Percentiles rank a stretch among this genome's conserved stretches.
Evolutionary conservation across 1,140 invertebrate genomes (phyloP).

Genomic region (Wiebesia pumilae): DNA sequence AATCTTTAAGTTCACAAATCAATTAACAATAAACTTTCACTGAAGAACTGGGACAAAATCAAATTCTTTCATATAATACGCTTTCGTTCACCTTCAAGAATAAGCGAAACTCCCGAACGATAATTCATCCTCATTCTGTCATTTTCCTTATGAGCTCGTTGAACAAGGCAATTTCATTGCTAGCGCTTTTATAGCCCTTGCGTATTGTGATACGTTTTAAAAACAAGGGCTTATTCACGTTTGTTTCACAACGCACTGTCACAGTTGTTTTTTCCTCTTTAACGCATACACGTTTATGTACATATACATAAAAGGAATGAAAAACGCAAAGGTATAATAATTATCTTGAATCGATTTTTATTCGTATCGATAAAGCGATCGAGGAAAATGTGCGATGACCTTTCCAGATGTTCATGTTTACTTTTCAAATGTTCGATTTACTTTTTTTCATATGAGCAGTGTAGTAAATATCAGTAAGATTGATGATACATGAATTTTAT

Average conservation of each 20-base stretch:
- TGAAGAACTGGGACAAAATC: background rate
- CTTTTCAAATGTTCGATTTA: background rate
- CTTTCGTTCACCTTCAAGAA: background rate
- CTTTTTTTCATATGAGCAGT: background rate
- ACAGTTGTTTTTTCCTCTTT: background rate
- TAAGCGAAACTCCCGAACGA: conserved; percentile 10
- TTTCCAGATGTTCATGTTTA: conserved; percentile 2
- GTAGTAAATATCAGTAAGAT: background rate
- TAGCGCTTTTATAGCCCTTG: conserved; percentile 5
- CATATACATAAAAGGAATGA: too few relatives aligned
- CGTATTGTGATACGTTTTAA: background rate
- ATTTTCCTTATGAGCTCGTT: conserved; percentile 1
- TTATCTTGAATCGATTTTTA: background rate
- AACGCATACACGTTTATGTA: too few relatives aligned
- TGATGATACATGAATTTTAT: background rate
- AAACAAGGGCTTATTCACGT: background rate
- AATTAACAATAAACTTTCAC: background rate
- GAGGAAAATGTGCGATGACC: conserved; percentile 9
- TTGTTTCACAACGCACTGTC: background rate
- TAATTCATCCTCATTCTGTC: background rate
- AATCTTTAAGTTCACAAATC: background rate
- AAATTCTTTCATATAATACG: background rate
- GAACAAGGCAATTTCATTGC: conserved; percentile 6
- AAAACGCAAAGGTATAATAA: background rate
- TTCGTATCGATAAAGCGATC: background rate